Conservation (phyloP, 1,140 invertebrate genomes). For the Carcinoscorpius rotundicauda region DNA sequence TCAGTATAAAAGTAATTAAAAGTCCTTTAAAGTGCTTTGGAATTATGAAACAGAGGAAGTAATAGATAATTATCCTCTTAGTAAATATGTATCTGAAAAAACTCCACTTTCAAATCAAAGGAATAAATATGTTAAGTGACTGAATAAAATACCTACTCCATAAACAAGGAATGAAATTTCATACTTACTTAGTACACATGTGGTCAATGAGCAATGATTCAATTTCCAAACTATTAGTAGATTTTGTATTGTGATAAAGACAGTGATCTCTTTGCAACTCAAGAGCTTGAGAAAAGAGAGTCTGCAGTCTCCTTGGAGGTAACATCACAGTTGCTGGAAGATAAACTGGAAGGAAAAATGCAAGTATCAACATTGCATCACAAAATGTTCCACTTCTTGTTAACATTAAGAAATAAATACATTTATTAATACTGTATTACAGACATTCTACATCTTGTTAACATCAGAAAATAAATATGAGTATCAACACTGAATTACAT, state of each 20-base stretch:
- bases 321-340: slow-evolving; percentile 37
- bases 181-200: slow-evolving; percentile 32
- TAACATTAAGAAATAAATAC: background rate
- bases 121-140: no score
- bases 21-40: no score
- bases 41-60: no score
- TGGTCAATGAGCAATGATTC: slow-evolving; percentile 37
- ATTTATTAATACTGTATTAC: background rate
- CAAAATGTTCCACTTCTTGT: background rate
- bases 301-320: slow-evolving; percentile 34
- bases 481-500: no score
- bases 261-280: slow-evolving; percentile 35
- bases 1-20: no score
- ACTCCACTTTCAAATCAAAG: no score
- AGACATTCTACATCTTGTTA: background rate
- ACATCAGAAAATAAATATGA: no score
- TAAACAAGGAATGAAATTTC: background rate
- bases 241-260: slow-evolving; percentile 43
- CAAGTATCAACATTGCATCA: no score
- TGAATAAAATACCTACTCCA: no score
- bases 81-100: no score
- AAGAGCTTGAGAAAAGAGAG: slow-evolving; percentile 33
- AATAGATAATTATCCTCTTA: no score
- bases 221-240: slow-evolving; percentile 24
- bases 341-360: slow-evolving; percentile 27